Percentiles rank a stretch among this genome's conserved stretches.
These are phyloP conservation scores for Typhlichthys subterraneus DNA, from an alignment of 2,797 vertebrate genomes.

Conservation along the genomic window DNA sequence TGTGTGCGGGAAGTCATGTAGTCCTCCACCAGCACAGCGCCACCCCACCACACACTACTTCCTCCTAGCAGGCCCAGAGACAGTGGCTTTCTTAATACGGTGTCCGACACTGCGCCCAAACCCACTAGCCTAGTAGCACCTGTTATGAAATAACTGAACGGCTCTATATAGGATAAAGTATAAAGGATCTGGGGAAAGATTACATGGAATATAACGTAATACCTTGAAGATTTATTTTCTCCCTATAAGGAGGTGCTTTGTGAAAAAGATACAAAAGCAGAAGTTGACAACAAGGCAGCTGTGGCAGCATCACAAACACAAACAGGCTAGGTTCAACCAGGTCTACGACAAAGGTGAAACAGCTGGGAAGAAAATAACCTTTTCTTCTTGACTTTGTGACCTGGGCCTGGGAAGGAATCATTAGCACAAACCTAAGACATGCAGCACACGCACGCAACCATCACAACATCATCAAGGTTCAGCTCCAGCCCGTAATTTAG, in stretches of 20 bases:
- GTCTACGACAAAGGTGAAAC: slow-evolving; percentile 31
- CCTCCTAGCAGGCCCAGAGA: slow-evolving; percentile 44
- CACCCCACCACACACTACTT: slow-evolving; percentile 32
- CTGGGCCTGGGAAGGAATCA: slow-evolving; percentile 31
- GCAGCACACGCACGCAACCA: slow-evolving; percentile 22
- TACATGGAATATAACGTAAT: too few species aligned
- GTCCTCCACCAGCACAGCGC: slow-evolving; percentile 24
- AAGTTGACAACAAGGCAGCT: too few species aligned
- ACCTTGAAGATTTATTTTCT: too few species aligned
- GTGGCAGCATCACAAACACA: neutral
- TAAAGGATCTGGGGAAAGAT: too few species aligned
- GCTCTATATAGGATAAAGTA: too few species aligned
- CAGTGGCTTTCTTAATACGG: slow-evolving; percentile 65
- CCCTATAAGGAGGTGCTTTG: too few species aligned
- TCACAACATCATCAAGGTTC: slow-evolving; percentile 34
- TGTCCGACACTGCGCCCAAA: slow-evolving; percentile 7
- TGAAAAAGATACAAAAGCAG: too few species aligned
- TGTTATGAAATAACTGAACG: too few species aligned
- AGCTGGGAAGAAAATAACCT: slow-evolving; percentile 9
- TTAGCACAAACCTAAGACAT: slow-evolving; percentile 42
- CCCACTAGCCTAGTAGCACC: too few species aligned
- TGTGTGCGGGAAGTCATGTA: slow-evolving; percentile 60
- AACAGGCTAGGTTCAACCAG: slow-evolving; percentile 22
- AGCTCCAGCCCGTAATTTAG: slow-evolving; percentile 41
- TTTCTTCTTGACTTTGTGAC: slow-evolving; percentile 18